Evolutionary conservation across 2,797 vertebrate species (phyloP), one percentile per base, ranked within the genome.

Genomic region (Sarcoramphus papa): DNA sequence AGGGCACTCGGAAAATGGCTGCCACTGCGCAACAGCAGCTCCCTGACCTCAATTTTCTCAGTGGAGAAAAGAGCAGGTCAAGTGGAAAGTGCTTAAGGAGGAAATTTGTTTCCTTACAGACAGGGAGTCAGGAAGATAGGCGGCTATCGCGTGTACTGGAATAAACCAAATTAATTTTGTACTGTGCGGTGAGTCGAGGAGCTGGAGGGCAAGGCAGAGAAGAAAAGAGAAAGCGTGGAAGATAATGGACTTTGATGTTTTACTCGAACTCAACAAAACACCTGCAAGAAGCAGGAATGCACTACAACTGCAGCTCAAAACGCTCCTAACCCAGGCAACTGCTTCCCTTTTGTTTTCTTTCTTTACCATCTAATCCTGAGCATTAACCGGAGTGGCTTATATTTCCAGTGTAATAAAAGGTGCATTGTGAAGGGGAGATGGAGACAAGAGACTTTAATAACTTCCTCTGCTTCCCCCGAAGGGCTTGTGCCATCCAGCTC

Each of bases 11-110:
- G 53, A 48, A 88, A 88, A 75, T 3, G 8, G 79, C 95, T 91
- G 91, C 68, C 64, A 15, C 65, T 47, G 68, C 6, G 5, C 94
- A 93, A 23, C 85, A 43, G 82, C 72, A 18, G 74, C 96, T 95
- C 74, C 79, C 90, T 97, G 96, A 97, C 97, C 96, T 97, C 97
- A 97, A 97, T 98, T 97, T 97, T 97, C 96, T 97, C 93, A 6
- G 83, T 43, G 96, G 96, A 96, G 94, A 97, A 98, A 97, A 97
- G 97, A 97, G 95, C 95, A 97, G 96, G 96, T 97, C 97, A 97
- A 97, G 97, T 96, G 97, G 93, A 97, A 97, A 97, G 95, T 85
- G 93, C 95, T 97, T 96, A 95, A 97, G 95, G 96, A 97, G 93
- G 96, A 97, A 96, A 97, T 97, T 94, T 97, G 93, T 97, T 96